Conservation (phyloP, 1,140 invertebrate species). For the Tetranychus urticae region DNA sequence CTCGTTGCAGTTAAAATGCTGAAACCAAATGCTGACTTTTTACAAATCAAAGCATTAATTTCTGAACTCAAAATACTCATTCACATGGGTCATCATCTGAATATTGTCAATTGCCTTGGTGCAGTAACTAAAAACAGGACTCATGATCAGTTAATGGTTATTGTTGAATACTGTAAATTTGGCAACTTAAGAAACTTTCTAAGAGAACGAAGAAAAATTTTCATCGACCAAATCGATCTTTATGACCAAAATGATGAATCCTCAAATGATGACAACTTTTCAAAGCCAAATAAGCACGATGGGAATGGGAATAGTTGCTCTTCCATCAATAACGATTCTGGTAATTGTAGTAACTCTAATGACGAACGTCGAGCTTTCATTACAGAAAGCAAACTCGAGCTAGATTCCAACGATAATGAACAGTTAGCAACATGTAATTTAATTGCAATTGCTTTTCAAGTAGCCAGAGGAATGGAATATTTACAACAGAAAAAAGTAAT, state of each 20-base stretch:
- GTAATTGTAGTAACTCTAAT: too few relatives aligned
- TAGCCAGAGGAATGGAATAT: constrained; percentile 18
- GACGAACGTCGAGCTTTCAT: too few relatives aligned
- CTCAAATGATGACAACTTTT: too few relatives aligned
- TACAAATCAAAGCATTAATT: constrained; percentile 21
- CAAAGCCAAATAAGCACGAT: constrained; percentile 3
- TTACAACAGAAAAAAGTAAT: constrained; percentile 14
- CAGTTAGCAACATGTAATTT: constrained; percentile 13
- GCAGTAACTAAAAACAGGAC: constrained; percentile 26
- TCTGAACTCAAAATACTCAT: constrained; percentile 30
- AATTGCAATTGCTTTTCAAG: constrained; percentile 15
- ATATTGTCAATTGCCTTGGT: constrained; percentile 30
- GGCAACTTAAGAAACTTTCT: constrained; percentile 74
- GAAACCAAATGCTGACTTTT: constrained; percentile 12
- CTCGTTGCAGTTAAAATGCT: constrained; percentile 15
- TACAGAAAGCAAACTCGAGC: too few relatives aligned
- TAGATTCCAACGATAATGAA: too few relatives aligned
- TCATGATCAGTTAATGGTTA: constrained; percentile 45
- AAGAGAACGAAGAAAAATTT: constrained; percentile 41
- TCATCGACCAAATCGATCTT: constrained; percentile 55
- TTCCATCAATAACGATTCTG: neutral
- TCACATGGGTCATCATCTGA: constrained; percentile 29
- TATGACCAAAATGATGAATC: too few relatives aligned
- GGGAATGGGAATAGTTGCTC: too few relatives aligned
- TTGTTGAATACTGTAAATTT: constrained; percentile 76